Conservation (phyloP, 1,140 invertebrate species). For the Tetramorium parvispinum region DNA sequence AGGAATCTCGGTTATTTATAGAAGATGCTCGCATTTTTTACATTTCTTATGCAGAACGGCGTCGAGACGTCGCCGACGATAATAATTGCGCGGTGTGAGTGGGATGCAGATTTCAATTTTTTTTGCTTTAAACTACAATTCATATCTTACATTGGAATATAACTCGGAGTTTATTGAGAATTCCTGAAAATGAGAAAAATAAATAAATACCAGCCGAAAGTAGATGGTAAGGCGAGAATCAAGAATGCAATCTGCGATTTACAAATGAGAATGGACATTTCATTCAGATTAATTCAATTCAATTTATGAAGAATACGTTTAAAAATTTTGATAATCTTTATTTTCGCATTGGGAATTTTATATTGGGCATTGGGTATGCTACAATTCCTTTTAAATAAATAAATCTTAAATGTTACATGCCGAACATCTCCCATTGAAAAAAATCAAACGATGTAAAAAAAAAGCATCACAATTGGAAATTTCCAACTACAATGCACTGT, state of each 20-base stretch:
- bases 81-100: constrained; percentile 17
- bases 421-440: background rate
- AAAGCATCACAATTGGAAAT: background rate
- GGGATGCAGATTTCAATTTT: background rate
- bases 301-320: background rate
- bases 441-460: background rate
- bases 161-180: background rate
- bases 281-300: background rate
- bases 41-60: constrained; percentile 4
- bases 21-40: constrained; percentile 29
- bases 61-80: background rate
- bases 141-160: background rate
- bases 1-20: constrained; percentile 43
- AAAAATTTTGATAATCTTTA: background rate
- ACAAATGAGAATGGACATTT: background rate
- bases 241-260: background rate
- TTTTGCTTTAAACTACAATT: background rate
- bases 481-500: background rate
- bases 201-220: background rate
- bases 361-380: too few relatives aligned
- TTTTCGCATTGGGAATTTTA: background rate
- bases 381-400: background rate
- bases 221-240: background rate
- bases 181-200: background rate
- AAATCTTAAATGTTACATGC: background rate